Percentiles rank a stretch among this genome's conserved stretches.
These are phyloP conservation scores for Vulpes ferrilata DNA, from an alignment of 2,113 vertebrate species.

Conservation along the genomic window DNA sequence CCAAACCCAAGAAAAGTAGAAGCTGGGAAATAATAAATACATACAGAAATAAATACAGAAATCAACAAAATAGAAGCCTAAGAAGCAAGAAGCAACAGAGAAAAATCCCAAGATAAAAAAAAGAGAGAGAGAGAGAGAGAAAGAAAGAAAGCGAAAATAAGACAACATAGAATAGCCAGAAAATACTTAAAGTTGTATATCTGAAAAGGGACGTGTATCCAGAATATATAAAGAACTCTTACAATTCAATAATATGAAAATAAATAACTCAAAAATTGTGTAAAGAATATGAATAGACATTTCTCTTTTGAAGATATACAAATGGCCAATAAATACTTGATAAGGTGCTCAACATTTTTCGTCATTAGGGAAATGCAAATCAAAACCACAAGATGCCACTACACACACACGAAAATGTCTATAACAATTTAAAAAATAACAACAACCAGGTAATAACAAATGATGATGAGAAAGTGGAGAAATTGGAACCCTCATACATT, in stretches of 20 bases:
- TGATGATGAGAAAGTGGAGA: background rate
- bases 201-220: background rate
- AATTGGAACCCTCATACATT: background rate
- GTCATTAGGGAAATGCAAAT: slow-evolving; percentile 7
- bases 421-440: background rate
- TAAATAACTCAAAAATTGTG: background rate
- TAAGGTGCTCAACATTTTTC: background rate
- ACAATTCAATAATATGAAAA: slow-evolving; percentile 19
- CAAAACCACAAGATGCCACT: background rate
- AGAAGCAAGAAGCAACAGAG: background rate
- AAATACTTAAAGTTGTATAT: background rate
- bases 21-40: background rate
- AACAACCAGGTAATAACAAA: background rate
- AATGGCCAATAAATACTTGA: background rate
- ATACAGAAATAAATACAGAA: background rate
- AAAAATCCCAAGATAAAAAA: background rate
- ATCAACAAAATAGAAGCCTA: background rate
- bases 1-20: background rate
- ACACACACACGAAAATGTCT: background rate
- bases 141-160: background rate
- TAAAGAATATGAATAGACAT: slow-evolving; percentile 22
- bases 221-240: background rate
- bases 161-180: background rate
- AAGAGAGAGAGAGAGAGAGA: background rate
- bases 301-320: background rate